Evolutionary conservation across 2,113 vertebrate species (phyloP).

Genomic region (Guaruba guarouba): DNA sequence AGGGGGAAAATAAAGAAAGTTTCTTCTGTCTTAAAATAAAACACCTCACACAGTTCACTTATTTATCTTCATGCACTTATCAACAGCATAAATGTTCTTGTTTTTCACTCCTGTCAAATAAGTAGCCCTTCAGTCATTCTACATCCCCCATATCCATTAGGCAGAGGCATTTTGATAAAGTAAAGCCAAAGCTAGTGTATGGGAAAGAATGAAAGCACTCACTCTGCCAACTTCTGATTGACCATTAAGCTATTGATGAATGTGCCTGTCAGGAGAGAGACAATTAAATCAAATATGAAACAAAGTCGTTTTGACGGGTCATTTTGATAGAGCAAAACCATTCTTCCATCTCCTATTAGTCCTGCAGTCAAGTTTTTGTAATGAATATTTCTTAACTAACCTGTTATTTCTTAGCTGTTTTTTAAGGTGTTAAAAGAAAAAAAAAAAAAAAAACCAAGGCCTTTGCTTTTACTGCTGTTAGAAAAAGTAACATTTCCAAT

Average conservation of each 20-base stretch:
- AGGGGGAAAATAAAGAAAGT: slow-evolving; percentile 61
- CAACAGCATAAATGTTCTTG: slow-evolving; percentile 78
- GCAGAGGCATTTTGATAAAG: slow-evolving; percentile 97
- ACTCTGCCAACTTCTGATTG: slow-evolving; percentile 98
- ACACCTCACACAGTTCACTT: slow-evolving; percentile 66
- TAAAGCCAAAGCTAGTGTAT: slow-evolving; percentile 88
- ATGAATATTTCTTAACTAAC: slow-evolving; percentile 80
- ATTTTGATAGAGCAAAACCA: slow-evolving; percentile 95
- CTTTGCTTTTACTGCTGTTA: slow-evolving; percentile 46
- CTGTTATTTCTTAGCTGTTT: slow-evolving; percentile 70
- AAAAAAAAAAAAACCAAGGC: neutral
- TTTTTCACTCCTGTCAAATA: slow-evolving; percentile 82
- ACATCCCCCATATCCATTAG: slow-evolving; percentile 87
- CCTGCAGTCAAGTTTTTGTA: slow-evolving; percentile 86
- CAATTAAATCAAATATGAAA: slow-evolving; percentile 99
- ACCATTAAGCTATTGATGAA: slow-evolving; percentile 99
- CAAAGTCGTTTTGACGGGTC: slow-evolving; percentile 98
- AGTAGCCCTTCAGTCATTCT: slow-evolving; percentile 84
- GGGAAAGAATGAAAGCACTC: slow-evolving; percentile 96
- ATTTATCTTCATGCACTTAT: slow-evolving; percentile 80
- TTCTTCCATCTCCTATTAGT: slow-evolving; percentile 90
- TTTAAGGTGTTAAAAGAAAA: slow-evolving; percentile 47
- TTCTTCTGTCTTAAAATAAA: slow-evolving; percentile 72
- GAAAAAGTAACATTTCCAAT: slow-evolving; percentile 25
- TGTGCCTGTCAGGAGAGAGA: slow-evolving; percentile 99